Percentiles rank a stretch among this genome's conserved stretches.
phyloP scores from a whole-genome alignment of 2,888 invertebrate genomes.

The Caenorhabditis wallacei region DNA sequence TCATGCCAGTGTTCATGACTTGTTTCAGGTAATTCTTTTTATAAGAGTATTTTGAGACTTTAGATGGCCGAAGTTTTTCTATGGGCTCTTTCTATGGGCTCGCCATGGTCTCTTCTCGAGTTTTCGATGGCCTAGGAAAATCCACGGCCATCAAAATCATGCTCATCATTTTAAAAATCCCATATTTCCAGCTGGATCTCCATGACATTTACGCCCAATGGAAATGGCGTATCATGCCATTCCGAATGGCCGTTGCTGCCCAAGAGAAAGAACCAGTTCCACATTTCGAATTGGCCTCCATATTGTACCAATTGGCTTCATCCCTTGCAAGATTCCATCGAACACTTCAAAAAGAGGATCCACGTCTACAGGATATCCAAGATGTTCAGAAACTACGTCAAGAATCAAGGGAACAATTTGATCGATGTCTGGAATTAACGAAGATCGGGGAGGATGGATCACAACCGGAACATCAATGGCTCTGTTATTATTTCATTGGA shows the following conservation, averaged over 20 bases:
- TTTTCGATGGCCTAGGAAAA: too few species aligned
- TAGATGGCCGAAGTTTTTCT: too few species aligned
- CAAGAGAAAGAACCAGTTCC: slow-evolving; percentile 60
- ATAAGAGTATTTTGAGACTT: too few species aligned
- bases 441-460: slow-evolving; percentile 48
- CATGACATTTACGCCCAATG: slow-evolving; percentile 58
- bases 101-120: too few species aligned
- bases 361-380: slow-evolving; percentile 9
- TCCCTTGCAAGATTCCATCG: slow-evolving; percentile 61
- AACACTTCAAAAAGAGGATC: slow-evolving; percentile 46
- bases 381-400: slow-evolving; percentile 30
- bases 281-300: slow-evolving; percentile 67
- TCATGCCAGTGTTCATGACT: slow-evolving; percentile 54
- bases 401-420: slow-evolving; percentile 64
- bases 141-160: too few species aligned
- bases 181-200: slow-evolving; percentile 46
- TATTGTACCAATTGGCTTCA: slow-evolving; percentile 70
- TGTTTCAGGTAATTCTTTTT: slow-evolving; percentile 55
- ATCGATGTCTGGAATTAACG: slow-evolving; percentile 51
- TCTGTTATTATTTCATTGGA: slow-evolving; percentile 72
- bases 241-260: slow-evolving; percentile 69
- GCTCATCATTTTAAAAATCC: too few species aligned
- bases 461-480: slow-evolving; percentile 70
- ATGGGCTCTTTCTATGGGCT: too few species aligned
- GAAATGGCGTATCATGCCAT: slow-evolving; percentile 72